These are phyloP conservation scores for Eulemur rubriventer DNA, from an alignment of 2,797 vertebrate genomes.

Conservation along the genomic window DNA sequence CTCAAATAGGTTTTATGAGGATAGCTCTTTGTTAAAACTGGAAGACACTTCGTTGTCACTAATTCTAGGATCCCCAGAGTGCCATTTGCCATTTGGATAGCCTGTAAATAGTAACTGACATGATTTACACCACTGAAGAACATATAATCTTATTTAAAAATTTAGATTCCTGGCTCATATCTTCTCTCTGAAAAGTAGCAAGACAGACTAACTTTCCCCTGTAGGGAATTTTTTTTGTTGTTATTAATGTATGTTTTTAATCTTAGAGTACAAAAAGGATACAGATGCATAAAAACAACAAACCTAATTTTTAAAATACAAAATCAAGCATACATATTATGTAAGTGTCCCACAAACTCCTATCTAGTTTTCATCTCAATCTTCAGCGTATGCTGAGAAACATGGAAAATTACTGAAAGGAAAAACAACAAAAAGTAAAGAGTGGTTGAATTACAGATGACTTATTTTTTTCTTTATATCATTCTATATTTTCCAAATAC, in stretches of 20 bases:
- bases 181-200: constrained; percentile 38
- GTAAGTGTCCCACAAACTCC: not conserved
- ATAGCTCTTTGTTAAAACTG: not conserved
- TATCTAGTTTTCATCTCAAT: not conserved
- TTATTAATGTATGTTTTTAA: not conserved
- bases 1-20: not conserved
- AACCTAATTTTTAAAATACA: constrained; percentile 4
- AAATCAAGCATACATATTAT: not conserved
- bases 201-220: not conserved
- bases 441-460: not conserved
- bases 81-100: not conserved
- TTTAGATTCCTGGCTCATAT: not conserved
- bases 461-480: not conserved
- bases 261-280: constrained; percentile 20
- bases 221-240: not conserved
- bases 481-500: constrained; percentile 23
- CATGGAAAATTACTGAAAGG: not conserved
- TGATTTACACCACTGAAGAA: not conserved
- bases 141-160: not conserved
- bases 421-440: constrained; percentile 6
- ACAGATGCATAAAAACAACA: not conserved
- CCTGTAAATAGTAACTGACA: not conserved
- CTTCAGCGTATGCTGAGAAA: not conserved
- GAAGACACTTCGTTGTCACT: not conserved
- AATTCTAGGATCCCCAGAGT: not conserved